phyloP scores from a whole-genome alignment of 1,140 invertebrate species.

The Drosophila neocordata region DNA sequence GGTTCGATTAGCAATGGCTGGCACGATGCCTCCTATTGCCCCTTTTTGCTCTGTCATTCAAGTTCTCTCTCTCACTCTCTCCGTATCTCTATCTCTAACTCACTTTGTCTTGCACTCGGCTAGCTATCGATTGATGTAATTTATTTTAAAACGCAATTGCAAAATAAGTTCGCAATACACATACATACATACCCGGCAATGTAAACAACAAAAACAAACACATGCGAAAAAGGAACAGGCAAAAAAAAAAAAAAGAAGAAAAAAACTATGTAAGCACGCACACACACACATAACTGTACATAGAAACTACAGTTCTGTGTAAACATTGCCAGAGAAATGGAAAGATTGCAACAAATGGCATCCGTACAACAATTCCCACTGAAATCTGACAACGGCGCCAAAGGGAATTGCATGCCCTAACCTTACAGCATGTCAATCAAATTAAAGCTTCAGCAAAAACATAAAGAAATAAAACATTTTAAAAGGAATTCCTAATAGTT shows the following conservation, averaged over 20 bases:
- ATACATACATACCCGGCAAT: background rate
- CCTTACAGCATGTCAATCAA: background rate
- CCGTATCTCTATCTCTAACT: background rate
- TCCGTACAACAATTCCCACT: background rate
- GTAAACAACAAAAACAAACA: constrained; percentile 8
- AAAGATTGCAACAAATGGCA: constrained; percentile 5
- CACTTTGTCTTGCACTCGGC: too few species aligned
- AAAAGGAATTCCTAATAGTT: too few species aligned
- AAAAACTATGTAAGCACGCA: background rate
- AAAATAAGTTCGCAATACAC: constrained; percentile 55
- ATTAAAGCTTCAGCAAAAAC: too few species aligned
- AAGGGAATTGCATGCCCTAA: background rate
- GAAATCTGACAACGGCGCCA: constrained; percentile 1
- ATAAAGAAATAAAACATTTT: too few species aligned
- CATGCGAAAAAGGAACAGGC: constrained; percentile 45
- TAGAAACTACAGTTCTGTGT: background rate
- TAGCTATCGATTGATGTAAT: constrained; percentile 56
- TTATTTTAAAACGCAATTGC: constrained; percentile 75
- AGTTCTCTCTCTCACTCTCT: background rate
- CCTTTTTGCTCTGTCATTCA: background rate
- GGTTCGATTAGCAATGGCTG: constrained; percentile 58
- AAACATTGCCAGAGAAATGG: constrained; percentile 2
- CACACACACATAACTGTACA: constrained; percentile 2
- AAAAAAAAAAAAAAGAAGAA: too few species aligned
- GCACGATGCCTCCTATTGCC: constrained; percentile 21